phyloP scores from a whole-genome alignment of 2,888 invertebrate genomes.

The Sepiola atlantica region DNA sequence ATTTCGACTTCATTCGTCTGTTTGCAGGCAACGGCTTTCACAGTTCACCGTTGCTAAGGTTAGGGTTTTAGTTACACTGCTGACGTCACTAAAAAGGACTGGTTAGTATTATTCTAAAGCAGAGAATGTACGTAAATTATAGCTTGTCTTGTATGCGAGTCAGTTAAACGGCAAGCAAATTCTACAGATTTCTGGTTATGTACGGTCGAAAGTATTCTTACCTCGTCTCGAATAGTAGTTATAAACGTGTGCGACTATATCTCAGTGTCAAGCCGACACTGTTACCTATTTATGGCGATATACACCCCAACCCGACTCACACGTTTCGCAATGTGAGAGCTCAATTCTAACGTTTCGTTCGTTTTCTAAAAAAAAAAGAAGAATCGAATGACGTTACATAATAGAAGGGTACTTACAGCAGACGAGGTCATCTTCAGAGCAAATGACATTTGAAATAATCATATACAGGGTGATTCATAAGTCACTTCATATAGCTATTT shows the following conservation, averaged over 20 bases:
- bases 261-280: not conserved
- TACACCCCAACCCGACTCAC: not conserved
- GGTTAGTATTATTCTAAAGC: not conserved
- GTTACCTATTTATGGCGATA: not conserved
- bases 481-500: no score
- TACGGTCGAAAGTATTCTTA: not conserved
- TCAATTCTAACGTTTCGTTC: no score
- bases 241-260: no score
- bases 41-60: slow-evolving; percentile 19
- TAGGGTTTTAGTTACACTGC: slow-evolving; percentile 9
- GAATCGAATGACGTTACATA: no score
- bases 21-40: not conserved
- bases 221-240: not conserved
- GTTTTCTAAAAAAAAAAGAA: no score
- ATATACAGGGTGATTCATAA: no score
- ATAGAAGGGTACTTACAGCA: no score
- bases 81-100: not conserved
- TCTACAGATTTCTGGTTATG: not conserved
- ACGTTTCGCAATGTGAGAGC: no score
- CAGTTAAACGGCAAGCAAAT: not conserved
- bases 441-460: no score
- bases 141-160: slow-evolving; percentile 4
- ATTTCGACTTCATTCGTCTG: not conserved
- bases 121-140: not conserved
- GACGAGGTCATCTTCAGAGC: no score